Evolutionary conservation across 2,797 vertebrate genomes (phyloP), one percentile per base, ranked within the genome.

Genomic region (Euphonia xanthogaster): DNA sequence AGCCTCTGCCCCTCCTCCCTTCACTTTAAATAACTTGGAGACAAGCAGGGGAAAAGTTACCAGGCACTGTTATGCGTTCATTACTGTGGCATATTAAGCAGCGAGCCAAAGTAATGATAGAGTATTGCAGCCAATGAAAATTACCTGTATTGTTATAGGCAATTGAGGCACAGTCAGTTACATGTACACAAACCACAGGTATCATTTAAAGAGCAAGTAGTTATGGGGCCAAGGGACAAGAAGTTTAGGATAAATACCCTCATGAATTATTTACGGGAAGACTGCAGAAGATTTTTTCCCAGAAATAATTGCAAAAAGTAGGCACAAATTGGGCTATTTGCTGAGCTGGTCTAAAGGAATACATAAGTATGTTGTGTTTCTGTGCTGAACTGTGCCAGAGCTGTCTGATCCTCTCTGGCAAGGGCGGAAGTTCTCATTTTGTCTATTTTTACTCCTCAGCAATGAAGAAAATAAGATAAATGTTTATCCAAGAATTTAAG

Each of bases 141-240:
- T 93, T 90, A 96, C 94, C 91, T 93, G 68, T 47, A 91, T 81
- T 91, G 86, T 91, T 78, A 89, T 20, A 79, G 39, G 77, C 7
- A 14, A 84, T 37, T 86, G 76, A 90, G 82, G 60, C 63, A 51
- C 71, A 88, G 70, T 50, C 88, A 61, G 71, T 86, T 85, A 75
- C 61, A 50, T 6, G 45, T 88, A 83, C 86, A 89, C 50, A 91
- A 89, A 89, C 65, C 31, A 68, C 48, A 70, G 74, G 83, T 67
- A 79, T 24, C 96, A 58, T 93, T 96, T 93, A 93, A 96, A 95
- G 78, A 93, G 33, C 63, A 94, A 91, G 66, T 65, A 78, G 91
- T 92, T 80, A 74, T 0, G 0, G 65, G 70, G 45, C 48, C 19
- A 72, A 44, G 19, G 75, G 60, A 79, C 10, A 18, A 74, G 40